Evolutionary conservation across 1,140 invertebrate species (phyloP).

Genomic region (Drosophila aff.): DNA sequence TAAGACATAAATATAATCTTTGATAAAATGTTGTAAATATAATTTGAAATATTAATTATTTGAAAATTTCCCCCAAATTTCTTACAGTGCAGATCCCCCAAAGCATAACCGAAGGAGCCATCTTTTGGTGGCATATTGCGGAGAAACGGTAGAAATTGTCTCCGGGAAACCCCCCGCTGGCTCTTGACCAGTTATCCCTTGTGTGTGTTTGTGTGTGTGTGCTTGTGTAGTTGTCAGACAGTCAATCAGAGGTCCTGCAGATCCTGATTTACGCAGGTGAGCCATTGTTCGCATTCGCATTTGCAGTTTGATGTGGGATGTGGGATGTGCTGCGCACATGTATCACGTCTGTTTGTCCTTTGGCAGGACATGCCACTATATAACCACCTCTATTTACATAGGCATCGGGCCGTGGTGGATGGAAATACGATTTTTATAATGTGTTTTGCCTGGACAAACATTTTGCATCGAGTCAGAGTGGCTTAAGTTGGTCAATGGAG

Average conservation of each 20-base stretch:
- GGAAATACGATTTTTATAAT: slow-evolving; percentile 29
- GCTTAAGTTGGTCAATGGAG: slow-evolving; percentile 54
- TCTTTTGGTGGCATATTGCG: slow-evolving; percentile 32
- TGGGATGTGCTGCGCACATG: background rate
- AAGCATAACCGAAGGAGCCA: background rate
- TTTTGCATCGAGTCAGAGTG: slow-evolving; percentile 38
- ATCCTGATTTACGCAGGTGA: slow-evolving; percentile 80
- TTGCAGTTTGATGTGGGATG: slow-evolving; percentile 28
- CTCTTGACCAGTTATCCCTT: slow-evolving; percentile 63
- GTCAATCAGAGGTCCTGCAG: slow-evolving; percentile 71
- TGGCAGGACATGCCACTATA: slow-evolving; percentile 18
- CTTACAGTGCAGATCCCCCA: slow-evolving; percentile 11
- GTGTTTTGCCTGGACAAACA: slow-evolving; percentile 54
- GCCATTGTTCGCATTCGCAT: slow-evolving; percentile 50
- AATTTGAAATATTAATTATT: no score
- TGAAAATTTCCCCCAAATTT: no score
- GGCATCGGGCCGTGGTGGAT: slow-evolving; percentile 46
- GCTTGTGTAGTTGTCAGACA: slow-evolving; percentile 42
- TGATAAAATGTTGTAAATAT: no score
- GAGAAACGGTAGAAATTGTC: background rate
- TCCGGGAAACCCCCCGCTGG: slow-evolving; percentile 9
- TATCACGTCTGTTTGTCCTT: slow-evolving; percentile 32
- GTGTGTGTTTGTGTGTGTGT: background rate
- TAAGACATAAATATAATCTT: no score
- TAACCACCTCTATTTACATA: slow-evolving; percentile 47